These are phyloP conservation scores for Takifugu bimaculatus DNA, from an alignment of 2,113 vertebrate species.

Conservation along the genomic window DNA sequence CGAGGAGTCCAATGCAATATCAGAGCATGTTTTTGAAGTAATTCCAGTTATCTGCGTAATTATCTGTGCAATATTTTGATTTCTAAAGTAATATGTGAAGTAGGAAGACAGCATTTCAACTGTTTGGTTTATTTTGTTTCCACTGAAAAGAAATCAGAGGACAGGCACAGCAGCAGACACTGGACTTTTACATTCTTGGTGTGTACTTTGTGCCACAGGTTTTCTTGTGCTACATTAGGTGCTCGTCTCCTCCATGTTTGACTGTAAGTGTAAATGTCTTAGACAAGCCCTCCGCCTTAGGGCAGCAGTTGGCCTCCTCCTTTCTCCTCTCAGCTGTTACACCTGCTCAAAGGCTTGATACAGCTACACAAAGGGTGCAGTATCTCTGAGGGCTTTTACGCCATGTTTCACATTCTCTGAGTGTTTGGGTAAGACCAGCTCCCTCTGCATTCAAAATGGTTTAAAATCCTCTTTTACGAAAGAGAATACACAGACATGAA, in stretches of 20 bases:
- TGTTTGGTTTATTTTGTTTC: background rate
- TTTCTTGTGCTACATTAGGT: background rate
- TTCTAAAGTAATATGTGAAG: background rate
- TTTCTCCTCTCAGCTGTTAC: conserved; percentile 66
- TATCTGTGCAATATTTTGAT: no score
- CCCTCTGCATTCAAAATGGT: background rate
- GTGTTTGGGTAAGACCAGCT: conserved; percentile 49
- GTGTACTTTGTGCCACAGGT: background rate
- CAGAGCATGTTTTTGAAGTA: background rate
- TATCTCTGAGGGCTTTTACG: conserved; percentile 39
- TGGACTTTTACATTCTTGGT: no score
- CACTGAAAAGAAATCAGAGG: no score
- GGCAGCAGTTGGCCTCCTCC: conserved; percentile 60
- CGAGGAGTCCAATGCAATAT: background rate
- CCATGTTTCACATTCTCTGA: conserved; percentile 58
- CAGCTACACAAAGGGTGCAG: conserved; percentile 65
- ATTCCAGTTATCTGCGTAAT: background rate
- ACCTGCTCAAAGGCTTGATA: conserved; percentile 37
- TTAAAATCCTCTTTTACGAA: no score
- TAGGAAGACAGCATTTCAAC: background rate
- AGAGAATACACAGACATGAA: no score
- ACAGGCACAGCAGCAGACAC: background rate
- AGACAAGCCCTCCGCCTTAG: background rate
- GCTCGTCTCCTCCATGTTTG: conserved; percentile 27
- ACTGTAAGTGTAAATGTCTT: conserved; percentile 1